Evolutionary conservation across 1,140 invertebrate genomes (phyloP), one percentile per base, ranked within the genome.

Genomic region (Bilobella aurantiaca): DNA sequence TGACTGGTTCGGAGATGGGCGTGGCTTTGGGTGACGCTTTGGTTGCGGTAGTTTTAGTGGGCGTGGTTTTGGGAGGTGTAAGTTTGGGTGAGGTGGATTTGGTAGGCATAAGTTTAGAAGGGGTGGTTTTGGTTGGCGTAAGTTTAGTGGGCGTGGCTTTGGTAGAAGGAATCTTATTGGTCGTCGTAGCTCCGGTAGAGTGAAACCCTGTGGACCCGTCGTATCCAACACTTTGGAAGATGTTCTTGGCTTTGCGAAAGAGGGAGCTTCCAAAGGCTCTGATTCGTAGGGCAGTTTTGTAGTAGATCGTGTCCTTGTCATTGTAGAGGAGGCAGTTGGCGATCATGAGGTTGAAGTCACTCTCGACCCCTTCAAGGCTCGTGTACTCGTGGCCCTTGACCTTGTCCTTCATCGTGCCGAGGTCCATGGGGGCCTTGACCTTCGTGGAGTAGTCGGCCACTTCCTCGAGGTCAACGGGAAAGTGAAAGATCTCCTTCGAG

Each of bases 251-350:
- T 74, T 89, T 83, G 25, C 87, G 84, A 71, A 96, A 87, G 16
- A 94, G 79, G 18, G 65, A 59, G 25, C 73, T 69, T 69, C 82
- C 82, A 78, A 91, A 87, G 72, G 96, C 91, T 57, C 88, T 83
- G 84, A 96, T 87, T 74, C 87, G 89, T 0, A 91, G 79, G 18
- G 89, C 94, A 5, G 91, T 88, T 66, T 87, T 85, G 77, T 88
- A 87, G 75, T 85, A 85, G 14, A 82, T 76, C 3, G 93, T 96
- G 73, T 95, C 92, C 77, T 92, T 93, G 62, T 90, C 88, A 79
- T 98, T 97, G 75, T 98, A 98, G 0, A 86, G 88, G 64, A 95
- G 81, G 76, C 95, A 98, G 76, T 98, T 98, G 62, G 86, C 85
- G 30, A 97, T 90, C 86, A 98, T 97, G 0, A 97, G 79, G 73